Percentiles rank a stretch among this genome's conserved stretches.
phyloP scores from a whole-genome alignment of 2,113 vertebrate species.

The Pangasianodon hypophthalmus region DNA sequence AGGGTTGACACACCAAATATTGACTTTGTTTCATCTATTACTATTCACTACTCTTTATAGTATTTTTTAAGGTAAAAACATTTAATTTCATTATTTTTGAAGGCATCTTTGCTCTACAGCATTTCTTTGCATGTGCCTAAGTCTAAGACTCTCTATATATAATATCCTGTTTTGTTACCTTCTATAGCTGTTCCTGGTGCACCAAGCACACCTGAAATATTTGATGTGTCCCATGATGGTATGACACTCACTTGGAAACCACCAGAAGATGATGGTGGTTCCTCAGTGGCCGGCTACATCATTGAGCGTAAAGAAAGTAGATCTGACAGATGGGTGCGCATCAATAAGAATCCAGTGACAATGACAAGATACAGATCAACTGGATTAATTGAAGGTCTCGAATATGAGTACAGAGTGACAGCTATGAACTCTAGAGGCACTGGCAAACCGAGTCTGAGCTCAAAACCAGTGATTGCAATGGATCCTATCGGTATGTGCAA shows the following conservation, averaged over 20 bases:
- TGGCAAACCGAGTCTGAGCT: conserved; percentile 89
- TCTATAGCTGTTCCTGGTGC: conserved; percentile 86
- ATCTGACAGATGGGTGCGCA: conserved; percentile 92
- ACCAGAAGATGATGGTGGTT: conserved; percentile 89
- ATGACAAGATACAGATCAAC: conserved; percentile 97
- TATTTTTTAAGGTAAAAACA: too few relatives aligned
- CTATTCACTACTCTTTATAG: too few relatives aligned
- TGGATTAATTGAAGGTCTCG: conserved; percentile 90
- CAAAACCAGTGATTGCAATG: conserved; percentile 87
- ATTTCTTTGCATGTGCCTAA: too few relatives aligned
- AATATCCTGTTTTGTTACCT: conserved; percentile 31
- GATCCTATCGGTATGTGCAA: conserved; percentile 90
- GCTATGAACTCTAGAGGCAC: conserved; percentile 92
- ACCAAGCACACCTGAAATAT: conserved; percentile 86
- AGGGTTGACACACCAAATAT: too few relatives aligned
- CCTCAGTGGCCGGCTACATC: conserved; percentile 89
- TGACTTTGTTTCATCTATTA: too few relatives aligned
- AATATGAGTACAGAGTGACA: conserved; percentile 93
- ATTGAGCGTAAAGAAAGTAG: conserved; percentile 93
- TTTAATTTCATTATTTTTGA: too few relatives aligned
- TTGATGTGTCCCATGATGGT: conserved; percentile 92
- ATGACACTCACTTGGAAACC: conserved; percentile 95
- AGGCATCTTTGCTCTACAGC: too few relatives aligned
- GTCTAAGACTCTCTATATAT: too few relatives aligned
- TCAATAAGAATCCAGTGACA: conserved; percentile 93